Evolutionary conservation across 2,888 invertebrate species (phyloP), one percentile per base, ranked within the genome.

Genomic region (Perithous albicinctus): DNA sequence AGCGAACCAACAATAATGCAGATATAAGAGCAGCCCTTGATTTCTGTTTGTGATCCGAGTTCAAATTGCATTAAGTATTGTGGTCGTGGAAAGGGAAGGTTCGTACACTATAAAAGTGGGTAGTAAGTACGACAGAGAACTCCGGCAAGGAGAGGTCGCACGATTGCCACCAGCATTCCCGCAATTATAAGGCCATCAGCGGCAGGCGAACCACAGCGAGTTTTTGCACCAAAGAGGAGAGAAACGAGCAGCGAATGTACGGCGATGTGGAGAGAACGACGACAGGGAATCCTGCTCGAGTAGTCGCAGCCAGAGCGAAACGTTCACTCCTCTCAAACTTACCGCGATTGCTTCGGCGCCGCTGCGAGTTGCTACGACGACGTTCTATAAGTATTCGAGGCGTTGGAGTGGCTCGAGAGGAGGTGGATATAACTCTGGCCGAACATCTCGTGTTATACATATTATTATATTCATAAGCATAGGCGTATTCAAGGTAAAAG

Each of bases 181-280:
- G 89, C 89, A 89, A 89, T 89, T 89, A 89, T 89, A 89, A 89
- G 88, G 73, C 89, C 89, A 89, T 89, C 89, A 89, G 86, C 86
- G 85, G 83, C 76, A 67, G 85, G 85, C 85, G 86, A 87, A 86
- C 85, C 84, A 84, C 70, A 78, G 85, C 81, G 15, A 67, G 87
- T 89, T 89, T 88, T 87, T 88, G 85, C 85, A 83, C 81, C 84
- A 78, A 78, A 82, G 83, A 78, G 72, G 74, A 83, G 83, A 78
- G 82, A 79, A 81, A 77, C 84, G 85, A 67, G 59, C 72, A 38
- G 54, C 67, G 81, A 66, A 69, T 41, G 67, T 56, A 72, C 70
- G 54, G 72, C 56, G 41, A 78, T 81, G 79, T 82, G 74, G 80
- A 79, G 76, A 81, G 82, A 20, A 18, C 72, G 64, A 51, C 76